These are phyloP conservation scores for Furnarius figulus DNA, from an alignment of 2,113 vertebrate genomes.

Conservation along the genomic window DNA sequence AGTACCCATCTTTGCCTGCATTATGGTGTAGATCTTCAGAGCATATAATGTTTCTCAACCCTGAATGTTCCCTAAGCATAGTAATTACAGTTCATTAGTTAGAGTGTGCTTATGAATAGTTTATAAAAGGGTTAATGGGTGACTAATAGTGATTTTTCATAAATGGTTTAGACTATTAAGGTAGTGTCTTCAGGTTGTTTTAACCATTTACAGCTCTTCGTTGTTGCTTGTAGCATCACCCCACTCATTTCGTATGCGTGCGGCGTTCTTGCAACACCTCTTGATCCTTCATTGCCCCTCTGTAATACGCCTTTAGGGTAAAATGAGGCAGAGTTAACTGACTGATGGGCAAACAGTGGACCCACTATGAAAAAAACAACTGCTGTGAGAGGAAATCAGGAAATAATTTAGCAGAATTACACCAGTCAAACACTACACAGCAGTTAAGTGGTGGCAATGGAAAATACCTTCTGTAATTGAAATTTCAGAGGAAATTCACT, in stretches of 20 bases:
- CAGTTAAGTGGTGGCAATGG: conserved; percentile 49
- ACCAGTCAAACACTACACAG: neutral
- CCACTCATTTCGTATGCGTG: neutral
- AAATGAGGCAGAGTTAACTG: conserved; percentile 17
- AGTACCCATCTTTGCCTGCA: neutral
- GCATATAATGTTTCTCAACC: neutral
- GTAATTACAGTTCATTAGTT: conserved; percentile 29
- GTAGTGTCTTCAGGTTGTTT: conserved; percentile 17
- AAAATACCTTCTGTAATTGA: conserved; percentile 66
- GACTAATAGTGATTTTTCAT: conserved; percentile 47
- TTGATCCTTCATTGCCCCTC: neutral
- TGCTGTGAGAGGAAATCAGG: conserved; percentile 19
- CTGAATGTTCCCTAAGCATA: conserved; percentile 12
- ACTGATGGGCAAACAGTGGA: conserved; percentile 41
- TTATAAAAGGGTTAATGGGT: conserved; percentile 53
- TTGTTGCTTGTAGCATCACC: neutral
- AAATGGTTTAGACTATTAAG: conserved; percentile 2
- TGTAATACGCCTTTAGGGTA: neutral
- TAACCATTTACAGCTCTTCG: neutral
- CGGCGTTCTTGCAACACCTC: neutral
- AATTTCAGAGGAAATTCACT: conserved; percentile 60
- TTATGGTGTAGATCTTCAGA: neutral
- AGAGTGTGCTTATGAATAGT: conserved; percentile 42
- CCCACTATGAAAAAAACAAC: conserved; percentile 34
- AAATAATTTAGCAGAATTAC: conserved; percentile 48